phyloP scores from a whole-genome alignment of 2,797 vertebrate genomes.

The Siniperca obscura region DNA sequence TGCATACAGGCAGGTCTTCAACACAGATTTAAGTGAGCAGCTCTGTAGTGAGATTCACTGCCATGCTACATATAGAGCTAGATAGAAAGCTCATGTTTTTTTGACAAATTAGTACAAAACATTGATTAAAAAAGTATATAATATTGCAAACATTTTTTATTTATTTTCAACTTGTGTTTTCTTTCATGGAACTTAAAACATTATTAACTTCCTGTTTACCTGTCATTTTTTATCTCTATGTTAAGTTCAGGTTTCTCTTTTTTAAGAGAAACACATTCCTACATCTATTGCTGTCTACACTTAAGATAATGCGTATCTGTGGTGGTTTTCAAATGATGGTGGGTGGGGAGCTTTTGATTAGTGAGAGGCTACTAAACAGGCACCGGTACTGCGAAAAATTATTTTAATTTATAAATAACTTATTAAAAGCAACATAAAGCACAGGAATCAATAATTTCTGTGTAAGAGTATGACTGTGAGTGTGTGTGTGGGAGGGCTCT shows the following conservation, averaged over 20 bases:
- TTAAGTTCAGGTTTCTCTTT: neutral
- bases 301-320: neutral
- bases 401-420: conserved; percentile 33
- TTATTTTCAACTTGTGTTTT: neutral
- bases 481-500: conserved; percentile 31
- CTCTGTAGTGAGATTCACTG: neutral
- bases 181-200: neutral
- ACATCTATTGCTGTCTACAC: neutral
- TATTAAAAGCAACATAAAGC: conserved; percentile 43
- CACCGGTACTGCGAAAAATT: neutral
- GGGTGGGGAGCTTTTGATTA: conserved; percentile 29
- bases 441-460: conserved; percentile 29
- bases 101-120: neutral
- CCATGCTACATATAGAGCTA: neutral
- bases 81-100: neutral
- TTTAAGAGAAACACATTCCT: neutral
- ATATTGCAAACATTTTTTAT: neutral
- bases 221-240: neutral
- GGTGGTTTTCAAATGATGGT: conserved; percentile 18
- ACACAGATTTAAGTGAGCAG: conserved; percentile 34
- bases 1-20: conserved; percentile 33
- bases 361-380: conserved; percentile 11
- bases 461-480: neutral
- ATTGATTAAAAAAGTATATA: neutral
- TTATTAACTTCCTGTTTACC: neutral